Conservation (phyloP, 1,140 invertebrate genomes). For the Akabosia matsudoensis region DNA sequence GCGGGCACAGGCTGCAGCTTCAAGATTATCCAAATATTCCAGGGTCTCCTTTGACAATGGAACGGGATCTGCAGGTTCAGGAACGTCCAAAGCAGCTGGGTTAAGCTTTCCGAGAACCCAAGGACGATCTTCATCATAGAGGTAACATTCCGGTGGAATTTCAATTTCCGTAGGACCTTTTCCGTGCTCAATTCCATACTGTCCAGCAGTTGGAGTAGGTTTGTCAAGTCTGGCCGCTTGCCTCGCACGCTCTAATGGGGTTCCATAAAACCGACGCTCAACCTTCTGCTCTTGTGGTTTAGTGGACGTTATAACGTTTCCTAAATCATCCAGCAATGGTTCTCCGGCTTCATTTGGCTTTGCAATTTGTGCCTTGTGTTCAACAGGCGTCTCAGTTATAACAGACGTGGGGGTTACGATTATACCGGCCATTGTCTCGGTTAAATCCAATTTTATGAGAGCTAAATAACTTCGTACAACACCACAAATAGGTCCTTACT, state of each 20-base stretch:
- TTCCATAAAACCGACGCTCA: background rate
- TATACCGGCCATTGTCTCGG: too few species aligned
- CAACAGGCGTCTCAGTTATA: too few species aligned
- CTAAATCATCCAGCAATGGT: background rate
- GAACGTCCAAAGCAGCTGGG: background rate
- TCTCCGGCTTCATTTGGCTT: too few species aligned
- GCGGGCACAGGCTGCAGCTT: background rate
- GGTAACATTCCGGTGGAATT: background rate
- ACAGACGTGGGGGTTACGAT: too few species aligned
- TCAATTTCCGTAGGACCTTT: background rate
- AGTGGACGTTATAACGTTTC: background rate
- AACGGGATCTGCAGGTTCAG: background rate
- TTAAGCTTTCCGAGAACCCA: constrained; percentile 1
- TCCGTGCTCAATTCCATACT: background rate
- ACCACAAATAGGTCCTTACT: too few species aligned
- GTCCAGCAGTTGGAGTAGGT: background rate
- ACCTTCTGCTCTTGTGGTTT: too few species aligned
- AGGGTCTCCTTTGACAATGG: background rate
- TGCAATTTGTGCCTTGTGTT: too few species aligned
- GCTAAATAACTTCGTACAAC: too few species aligned
- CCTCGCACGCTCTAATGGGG: background rate
- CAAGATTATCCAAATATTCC: background rate
- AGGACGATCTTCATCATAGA: background rate
- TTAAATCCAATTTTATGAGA: too few species aligned
- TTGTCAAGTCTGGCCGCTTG: background rate